Base-by-base conservation (phyloP, 1,140 invertebrate species). In the Pomacea maculata region DNA sequence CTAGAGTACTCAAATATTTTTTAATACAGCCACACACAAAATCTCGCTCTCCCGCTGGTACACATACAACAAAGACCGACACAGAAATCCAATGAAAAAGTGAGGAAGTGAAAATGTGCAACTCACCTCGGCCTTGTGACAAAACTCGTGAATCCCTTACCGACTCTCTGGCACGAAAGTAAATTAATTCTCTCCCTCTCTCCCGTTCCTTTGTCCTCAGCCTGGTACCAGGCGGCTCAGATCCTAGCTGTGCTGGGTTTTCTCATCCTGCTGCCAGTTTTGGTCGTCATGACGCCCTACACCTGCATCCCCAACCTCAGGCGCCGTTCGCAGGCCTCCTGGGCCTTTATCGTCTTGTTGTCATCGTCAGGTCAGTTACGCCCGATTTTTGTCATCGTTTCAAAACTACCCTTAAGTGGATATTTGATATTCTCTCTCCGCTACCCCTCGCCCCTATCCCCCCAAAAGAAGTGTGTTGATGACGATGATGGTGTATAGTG, bases 141-240 rank as follows among this genome's bases (percentile, higher is more conserved):
- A 45, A 45, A 45, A 45, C 34, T 45, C 34, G 34, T 45, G 34
- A 45, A 45, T 45, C 34, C 34, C 34, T 45, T 45, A 45, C 34
- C 34, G 34, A 45, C 34, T 45, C 0, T 45, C 34, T 45, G 34
- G 34, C 34, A 2, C 34, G 34, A 45, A 45, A 45, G 34, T 45
- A 34, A 52, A 73, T 45, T 52, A 25, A 19, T 25, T 25, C 25
- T 25, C 11, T 45, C 1, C 19, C 19, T 34, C 17, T 45, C 6
- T 14, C 14, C 55, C 6, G 12, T 61, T 21, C 21, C 45, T 55
- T 45, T 55, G 52, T 55, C 17, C 11, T 77, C 77, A 78, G 77
- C 52, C 12, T 78, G 77, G 77, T 70, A 78, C 77, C 45, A 78
- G 77, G 77, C 77, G 34, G 19, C 65, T 21, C 77, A 78, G 77